Evolutionary conservation across 2,888 invertebrate species (phyloP).

Genomic region (Folsomia candida): DNA sequence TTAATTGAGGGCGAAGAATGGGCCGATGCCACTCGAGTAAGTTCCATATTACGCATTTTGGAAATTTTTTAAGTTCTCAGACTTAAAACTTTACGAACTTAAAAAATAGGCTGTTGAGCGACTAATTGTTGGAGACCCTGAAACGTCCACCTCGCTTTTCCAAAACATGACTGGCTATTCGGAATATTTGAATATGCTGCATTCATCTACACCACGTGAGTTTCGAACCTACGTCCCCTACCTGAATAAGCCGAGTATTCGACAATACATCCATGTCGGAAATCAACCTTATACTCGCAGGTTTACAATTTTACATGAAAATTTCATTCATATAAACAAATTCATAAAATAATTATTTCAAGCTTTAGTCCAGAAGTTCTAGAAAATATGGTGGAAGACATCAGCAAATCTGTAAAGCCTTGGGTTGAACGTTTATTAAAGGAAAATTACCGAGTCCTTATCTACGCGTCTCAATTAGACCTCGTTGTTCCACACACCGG

Average conservation of each 20-base stretch:
- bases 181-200: conserved; percentile 43
- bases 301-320: too few relatives aligned
- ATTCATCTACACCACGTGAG: conserved; percentile 32
- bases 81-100: neutral
- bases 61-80: neutral
- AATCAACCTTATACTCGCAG: conserved; percentile 52
- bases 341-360: neutral
- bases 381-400: conserved; percentile 67
- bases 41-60: neutral
- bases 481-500: conserved; percentile 85
- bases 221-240: conserved; percentile 41
- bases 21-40: conserved; percentile 45
- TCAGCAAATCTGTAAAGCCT: conserved; percentile 76
- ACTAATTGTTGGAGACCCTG: conserved; percentile 42
- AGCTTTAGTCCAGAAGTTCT: conserved; percentile 62
- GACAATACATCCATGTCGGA: conserved; percentile 54
- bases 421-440: conserved; percentile 67
- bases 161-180: conserved; percentile 42
- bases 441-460: conserved; percentile 65
- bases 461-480: conserved; percentile 88
- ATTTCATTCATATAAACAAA: too few relatives aligned
- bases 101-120: conserved; percentile 43
- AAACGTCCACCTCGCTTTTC: conserved; percentile 34
- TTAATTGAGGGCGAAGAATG: conserved; percentile 43
- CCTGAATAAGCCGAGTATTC: conserved; percentile 30